A percentile compares a stretch with the other conserved stretches of the same genome.
phyloP scores from a whole-genome alignment of 2,888 invertebrate genomes.

The Heterodera filipjevi region DNA sequence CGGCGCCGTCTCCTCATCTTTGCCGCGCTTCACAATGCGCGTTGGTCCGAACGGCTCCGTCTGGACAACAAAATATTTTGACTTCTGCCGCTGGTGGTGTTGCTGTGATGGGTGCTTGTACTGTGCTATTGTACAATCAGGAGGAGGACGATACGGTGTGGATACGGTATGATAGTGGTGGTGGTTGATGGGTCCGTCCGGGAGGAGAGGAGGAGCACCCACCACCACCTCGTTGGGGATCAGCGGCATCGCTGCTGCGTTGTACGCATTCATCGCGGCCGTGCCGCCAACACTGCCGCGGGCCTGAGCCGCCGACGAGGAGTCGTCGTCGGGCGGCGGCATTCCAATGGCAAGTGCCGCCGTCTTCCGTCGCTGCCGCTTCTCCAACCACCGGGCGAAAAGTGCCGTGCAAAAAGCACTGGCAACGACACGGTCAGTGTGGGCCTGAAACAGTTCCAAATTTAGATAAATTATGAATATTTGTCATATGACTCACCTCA shows the following conservation, averaged over 20 bases:
- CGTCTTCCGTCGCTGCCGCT: conserved; percentile 23
- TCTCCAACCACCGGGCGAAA: conserved; percentile 39
- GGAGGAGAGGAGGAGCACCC: conserved; percentile 10
- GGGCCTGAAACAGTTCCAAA: conserved; percentile 20
- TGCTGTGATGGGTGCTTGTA: background rate
- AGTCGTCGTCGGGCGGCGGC: background rate
- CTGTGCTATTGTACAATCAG: background rate
- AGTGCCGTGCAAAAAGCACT: conserved; percentile 42
- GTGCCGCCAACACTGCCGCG: conserved; percentile 13
- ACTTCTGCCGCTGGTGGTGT: background rate
- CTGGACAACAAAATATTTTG: background rate
- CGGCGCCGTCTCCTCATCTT: background rate
- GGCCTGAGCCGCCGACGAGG: background rate
- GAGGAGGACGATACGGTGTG: conserved; percentile 2
- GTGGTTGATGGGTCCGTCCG: conserved; percentile 11
- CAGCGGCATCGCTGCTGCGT: conserved; percentile 8
- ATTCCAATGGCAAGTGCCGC: background rate
- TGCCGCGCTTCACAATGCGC: conserved; percentile 12
- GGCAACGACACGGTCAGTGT: conserved; percentile 41
- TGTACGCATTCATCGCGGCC: conserved; percentile 11
- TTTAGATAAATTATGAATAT: too few species aligned
- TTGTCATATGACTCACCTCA: conserved; percentile 15
- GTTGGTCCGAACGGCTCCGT: background rate
- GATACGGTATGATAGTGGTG: conserved; percentile 13
- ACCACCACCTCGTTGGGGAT: conserved; percentile 21